Conservation (phyloP, 2,888 invertebrate genomes). For the Choristoneura rosaceana region DNA sequence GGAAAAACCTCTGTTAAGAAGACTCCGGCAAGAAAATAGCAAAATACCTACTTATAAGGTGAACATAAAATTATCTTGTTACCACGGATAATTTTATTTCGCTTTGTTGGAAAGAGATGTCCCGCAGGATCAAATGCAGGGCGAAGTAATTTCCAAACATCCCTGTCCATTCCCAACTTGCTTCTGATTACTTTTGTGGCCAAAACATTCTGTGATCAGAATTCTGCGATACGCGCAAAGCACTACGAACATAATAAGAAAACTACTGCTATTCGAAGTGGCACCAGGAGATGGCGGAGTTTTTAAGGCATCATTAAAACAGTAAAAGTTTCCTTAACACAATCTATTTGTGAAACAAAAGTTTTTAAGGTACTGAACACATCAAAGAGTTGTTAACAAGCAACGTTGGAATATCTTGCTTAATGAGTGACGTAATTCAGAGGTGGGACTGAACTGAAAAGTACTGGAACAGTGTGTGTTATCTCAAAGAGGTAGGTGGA, state of each 20-base stretch:
- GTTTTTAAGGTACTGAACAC: constrained; percentile 3
- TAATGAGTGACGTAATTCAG: background rate
- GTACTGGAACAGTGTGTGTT: background rate
- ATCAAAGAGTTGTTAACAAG: constrained; percentile 32
- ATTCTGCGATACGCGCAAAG: background rate
- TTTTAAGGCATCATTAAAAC: constrained; percentile 24
- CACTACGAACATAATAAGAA: background rate
- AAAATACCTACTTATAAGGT: background rate
- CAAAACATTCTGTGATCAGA: constrained; percentile 1
- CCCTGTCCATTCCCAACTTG: constrained; percentile 1
- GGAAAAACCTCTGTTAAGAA: too few species aligned
- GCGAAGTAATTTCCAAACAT: background rate
- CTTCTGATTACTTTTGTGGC: constrained; percentile 7
- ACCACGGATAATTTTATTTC: background rate
- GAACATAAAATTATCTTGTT: background rate
- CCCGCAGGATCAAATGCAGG: background rate
- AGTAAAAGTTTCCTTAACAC: constrained; percentile 11
- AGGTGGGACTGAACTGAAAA: background rate
- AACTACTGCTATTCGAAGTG: background rate
- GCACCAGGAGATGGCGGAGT: background rate
- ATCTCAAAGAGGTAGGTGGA: too few species aligned
- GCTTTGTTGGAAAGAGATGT: background rate
- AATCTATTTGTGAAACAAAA: constrained; percentile 23
- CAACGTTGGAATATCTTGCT: background rate
- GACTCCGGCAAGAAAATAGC: too few species aligned